Evolutionary conservation across 2,797 vertebrate genomes (phyloP).

Genomic region (Poeciliopsis infans): DNA sequence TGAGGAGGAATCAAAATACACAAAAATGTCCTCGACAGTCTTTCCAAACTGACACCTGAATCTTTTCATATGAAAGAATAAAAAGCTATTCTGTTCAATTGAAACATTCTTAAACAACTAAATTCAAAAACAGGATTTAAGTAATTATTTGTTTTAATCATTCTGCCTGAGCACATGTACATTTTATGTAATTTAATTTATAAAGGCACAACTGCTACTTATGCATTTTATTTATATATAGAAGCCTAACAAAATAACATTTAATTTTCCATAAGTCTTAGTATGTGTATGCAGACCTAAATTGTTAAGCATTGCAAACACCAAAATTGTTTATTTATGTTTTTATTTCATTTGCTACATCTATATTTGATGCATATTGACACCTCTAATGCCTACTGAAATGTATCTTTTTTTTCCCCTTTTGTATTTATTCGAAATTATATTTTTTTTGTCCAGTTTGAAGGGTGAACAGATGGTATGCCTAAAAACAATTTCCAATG

Average conservation of each 20-base stretch:
- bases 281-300: constrained; percentile 53
- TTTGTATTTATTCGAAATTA: background rate
- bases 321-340: constrained; percentile 52
- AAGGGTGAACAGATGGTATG: constrained; percentile 51
- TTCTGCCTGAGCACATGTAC: constrained; percentile 80
- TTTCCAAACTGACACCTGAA: constrained; percentile 20
- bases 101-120: constrained; percentile 59
- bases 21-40: constrained; percentile 28
- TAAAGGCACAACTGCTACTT: constrained; percentile 73
- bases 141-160: constrained; percentile 61
- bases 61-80: constrained; percentile 38
- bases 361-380: constrained; percentile 44
- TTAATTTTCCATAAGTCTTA: constrained; percentile 77
- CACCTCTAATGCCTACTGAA: constrained; percentile 53
- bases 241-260: constrained; percentile 72
- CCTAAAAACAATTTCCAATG: constrained; percentile 18
- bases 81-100: constrained; percentile 48
- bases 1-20: constrained; percentile 30
- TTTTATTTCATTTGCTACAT: constrained; percentile 32
- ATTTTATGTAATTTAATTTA: constrained; percentile 81
- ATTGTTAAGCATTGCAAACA: constrained; percentile 48
- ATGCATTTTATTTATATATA: constrained; percentile 81
- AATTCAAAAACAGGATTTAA: constrained; percentile 60
- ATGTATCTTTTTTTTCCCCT: constrained; percentile 4
- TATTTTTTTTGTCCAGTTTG: constrained; percentile 19